phyloP scores from a whole-genome alignment of 2,113 vertebrate genomes.

The Seriola rivoliana region DNA sequence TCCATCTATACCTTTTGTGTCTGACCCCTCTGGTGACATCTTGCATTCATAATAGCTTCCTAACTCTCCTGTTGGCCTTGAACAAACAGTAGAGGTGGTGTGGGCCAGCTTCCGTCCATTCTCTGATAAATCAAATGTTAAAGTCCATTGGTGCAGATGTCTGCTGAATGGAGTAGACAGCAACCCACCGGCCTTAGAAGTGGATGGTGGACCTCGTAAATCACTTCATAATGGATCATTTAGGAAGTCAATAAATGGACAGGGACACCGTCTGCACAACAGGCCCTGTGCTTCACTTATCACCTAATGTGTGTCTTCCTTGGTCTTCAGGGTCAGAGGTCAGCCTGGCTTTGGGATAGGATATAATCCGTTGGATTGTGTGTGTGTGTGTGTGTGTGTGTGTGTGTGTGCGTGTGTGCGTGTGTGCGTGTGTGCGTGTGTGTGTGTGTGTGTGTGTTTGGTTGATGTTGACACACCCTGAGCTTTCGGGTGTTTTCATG shows the following conservation, averaged over 20 bases:
- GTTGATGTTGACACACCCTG: neutral
- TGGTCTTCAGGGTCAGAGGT: conserved; percentile 73
- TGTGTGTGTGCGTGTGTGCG: neutral
- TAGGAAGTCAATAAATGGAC: conserved; percentile 86
- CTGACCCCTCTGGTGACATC: conserved; percentile 78
- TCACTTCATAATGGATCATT: conserved; percentile 86
- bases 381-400: conserved; percentile 7
- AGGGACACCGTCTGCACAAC: conserved; percentile 67
- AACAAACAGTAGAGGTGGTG: conserved; percentile 74
- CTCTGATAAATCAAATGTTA: conserved; percentile 80
- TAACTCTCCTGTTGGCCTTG: conserved; percentile 76
- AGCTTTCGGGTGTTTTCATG: conserved; percentile 5
- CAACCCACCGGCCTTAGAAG: conserved; percentile 39
- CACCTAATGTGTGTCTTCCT: conserved; percentile 73
- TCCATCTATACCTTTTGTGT: conserved; percentile 67
- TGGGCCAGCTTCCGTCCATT: conserved; percentile 79
- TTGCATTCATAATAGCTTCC: conserved; percentile 81
- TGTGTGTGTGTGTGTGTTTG: conserved; percentile 10
- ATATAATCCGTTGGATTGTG: conserved; percentile 49
- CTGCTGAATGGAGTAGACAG: conserved; percentile 62
- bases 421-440: conserved; percentile 15
- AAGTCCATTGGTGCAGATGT: conserved; percentile 69
- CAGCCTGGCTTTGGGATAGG: conserved; percentile 62
- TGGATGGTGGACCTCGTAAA: conserved; percentile 75
- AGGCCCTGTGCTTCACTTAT: conserved; percentile 71